Evolutionary conservation across 2,113 vertebrate genomes (phyloP).

Genomic region (Lota lota): DNA sequence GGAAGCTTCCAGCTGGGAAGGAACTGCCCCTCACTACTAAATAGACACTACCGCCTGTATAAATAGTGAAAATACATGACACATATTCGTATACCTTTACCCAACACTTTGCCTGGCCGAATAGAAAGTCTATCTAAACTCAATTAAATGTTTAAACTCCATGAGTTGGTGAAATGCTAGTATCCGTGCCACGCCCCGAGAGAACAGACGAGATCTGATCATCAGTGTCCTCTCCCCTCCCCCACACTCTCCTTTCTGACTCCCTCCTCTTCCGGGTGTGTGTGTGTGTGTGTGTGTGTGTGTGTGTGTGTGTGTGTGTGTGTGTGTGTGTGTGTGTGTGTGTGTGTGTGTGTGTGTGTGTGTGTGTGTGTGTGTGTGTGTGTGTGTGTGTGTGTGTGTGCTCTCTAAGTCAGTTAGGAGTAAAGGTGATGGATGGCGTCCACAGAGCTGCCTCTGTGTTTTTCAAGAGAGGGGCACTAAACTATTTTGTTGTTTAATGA

Average conservation of each 20-base stretch:
- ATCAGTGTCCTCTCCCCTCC: not conserved
- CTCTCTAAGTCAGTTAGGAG: constrained; percentile 32
- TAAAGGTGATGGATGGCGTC: constrained; percentile 58
- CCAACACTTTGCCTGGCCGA: no score
- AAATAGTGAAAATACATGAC: no score
- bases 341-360: not conserved
- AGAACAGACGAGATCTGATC: no score
- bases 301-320: not conserved
- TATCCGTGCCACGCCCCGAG: no score
- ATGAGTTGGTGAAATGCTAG: no score
- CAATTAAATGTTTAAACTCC: no score
- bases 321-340: constrained; percentile 2
- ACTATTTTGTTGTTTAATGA: constrained; percentile 31
- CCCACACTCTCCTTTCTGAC: not conserved
- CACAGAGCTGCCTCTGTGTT: constrained; percentile 34
- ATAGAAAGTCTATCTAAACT: no score
- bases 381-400: not conserved
- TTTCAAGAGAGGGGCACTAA: constrained; percentile 25
- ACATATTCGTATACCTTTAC: no score
- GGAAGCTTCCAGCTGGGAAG: no score
- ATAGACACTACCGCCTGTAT: no score
- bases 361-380: not conserved
- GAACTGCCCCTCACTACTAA: no score
- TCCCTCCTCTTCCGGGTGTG: not conserved
- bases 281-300: not conserved